Percentiles rank a stretch among this genome's conserved stretches.
Evolutionary conservation across 2,888 invertebrate species (phyloP).

Genomic region (Limenitis camilla): DNA sequence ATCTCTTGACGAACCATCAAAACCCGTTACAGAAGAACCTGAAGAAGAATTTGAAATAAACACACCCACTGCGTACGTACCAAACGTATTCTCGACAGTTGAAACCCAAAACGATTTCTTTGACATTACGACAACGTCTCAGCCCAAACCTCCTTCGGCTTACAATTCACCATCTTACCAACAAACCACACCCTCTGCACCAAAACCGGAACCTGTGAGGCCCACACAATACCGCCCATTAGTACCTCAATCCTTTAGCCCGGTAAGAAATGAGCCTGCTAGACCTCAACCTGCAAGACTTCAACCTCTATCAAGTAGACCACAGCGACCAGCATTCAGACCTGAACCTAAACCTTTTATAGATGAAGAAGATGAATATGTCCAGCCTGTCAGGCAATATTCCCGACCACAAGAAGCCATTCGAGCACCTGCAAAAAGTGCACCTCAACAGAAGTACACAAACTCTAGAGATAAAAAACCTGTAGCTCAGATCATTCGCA

Average conservation of each 20-base stretch:
- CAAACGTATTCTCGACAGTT: slow-evolving; percentile 55
- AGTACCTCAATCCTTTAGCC: slow-evolving; percentile 55
- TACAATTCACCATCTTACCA: slow-evolving; percentile 63
- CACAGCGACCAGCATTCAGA: slow-evolving; percentile 70
- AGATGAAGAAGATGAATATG: slow-evolving; percentile 59
- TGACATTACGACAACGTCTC: slow-evolving; percentile 62
- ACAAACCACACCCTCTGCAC: slow-evolving; percentile 51
- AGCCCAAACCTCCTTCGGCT: slow-evolving; percentile 59
- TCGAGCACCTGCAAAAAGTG: slow-evolving; percentile 50
- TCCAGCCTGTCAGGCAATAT: slow-evolving; percentile 65
- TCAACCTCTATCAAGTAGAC: slow-evolving; percentile 65
- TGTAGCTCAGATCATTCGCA: slow-evolving; percentile 80
- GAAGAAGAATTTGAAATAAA: slow-evolving; percentile 77
- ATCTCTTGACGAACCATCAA: slow-evolving; percentile 69
- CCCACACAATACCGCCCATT: slow-evolving; percentile 66
- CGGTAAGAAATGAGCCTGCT: slow-evolving; percentile 52
- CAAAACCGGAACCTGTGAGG: slow-evolving; percentile 57
- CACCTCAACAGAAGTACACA: slow-evolving; percentile 59
- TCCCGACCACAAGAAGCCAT: slow-evolving; percentile 57
- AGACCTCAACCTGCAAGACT: slow-evolving; percentile 62
- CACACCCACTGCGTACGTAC: slow-evolving; percentile 68
- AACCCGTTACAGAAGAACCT: slow-evolving; percentile 80
- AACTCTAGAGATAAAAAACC: slow-evolving; percentile 77
- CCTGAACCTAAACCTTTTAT: slow-evolving; percentile 63
- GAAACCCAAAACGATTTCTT: slow-evolving; percentile 66